Evolutionary conservation across 2,888 invertebrate genomes (phyloP).

Genomic region (Brachynemurus nebulosus): DNA sequence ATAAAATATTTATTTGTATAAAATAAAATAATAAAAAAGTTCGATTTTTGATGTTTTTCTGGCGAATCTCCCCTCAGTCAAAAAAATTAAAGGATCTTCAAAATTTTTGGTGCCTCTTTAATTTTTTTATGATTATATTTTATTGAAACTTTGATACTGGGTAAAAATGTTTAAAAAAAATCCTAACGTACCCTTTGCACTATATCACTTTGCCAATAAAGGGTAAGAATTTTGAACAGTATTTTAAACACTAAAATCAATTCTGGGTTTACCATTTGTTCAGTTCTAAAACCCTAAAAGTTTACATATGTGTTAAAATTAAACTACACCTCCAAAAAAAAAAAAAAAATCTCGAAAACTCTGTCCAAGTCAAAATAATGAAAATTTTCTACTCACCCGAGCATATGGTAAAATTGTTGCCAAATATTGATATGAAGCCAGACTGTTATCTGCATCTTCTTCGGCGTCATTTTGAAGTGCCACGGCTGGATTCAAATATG

Average conservation of each 20-base stretch:
- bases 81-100: too few relatives aligned
- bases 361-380: too few relatives aligned
- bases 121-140: too few relatives aligned
- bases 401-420: slow-evolving; percentile 4
- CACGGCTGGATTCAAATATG: background rate
- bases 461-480: background rate
- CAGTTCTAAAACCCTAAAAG: slow-evolving; percentile 2
- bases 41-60: too few relatives aligned
- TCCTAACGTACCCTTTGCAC: slow-evolving; percentile 6
- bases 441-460: background rate
- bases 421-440: slow-evolving; percentile 3
- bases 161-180: background rate
- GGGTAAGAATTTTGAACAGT: slow-evolving; percentile 7
- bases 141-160: too few relatives aligned
- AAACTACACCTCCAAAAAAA: too few relatives aligned
- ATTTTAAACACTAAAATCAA: slow-evolving; percentile 8
- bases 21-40: too few relatives aligned
- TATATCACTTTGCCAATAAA: slow-evolving; percentile 6
- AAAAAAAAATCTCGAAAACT: too few relatives aligned
- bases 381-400: background rate
- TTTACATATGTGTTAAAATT: too few relatives aligned
- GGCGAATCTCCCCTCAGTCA: too few relatives aligned
- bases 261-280: slow-evolving; percentile 5
- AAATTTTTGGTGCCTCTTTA: too few relatives aligned
- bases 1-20: too few relatives aligned